These are phyloP conservation scores for Elysia crispata DNA, from an alignment of 2,888 invertebrate genomes.

Conservation along the genomic window DNA sequence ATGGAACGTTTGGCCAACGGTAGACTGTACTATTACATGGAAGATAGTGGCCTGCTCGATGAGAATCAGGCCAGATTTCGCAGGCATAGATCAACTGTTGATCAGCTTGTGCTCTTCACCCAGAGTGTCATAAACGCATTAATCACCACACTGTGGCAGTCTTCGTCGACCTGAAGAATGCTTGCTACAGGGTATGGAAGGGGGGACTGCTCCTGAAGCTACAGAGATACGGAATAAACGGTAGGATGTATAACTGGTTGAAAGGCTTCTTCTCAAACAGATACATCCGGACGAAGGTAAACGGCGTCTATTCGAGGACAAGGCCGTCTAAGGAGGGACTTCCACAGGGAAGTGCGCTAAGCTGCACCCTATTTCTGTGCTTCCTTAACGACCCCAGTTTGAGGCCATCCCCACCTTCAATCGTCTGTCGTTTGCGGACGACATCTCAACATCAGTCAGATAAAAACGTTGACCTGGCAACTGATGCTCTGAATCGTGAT, in stretches of 20 bases:
- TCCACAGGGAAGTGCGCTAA: too few species aligned
- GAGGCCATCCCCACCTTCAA: too few species aligned
- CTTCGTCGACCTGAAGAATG: constrained; percentile 32
- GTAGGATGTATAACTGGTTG: background rate
- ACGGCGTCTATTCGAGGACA: background rate
- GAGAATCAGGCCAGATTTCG: constrained; percentile 23
- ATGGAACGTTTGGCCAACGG: constrained; percentile 23
- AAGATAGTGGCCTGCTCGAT: background rate
- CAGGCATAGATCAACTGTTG: constrained; percentile 2
- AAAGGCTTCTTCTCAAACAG: constrained; percentile 11
- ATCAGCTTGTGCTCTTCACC: constrained; percentile 13
- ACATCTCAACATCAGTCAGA: too few species aligned
- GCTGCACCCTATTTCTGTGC: too few species aligned
- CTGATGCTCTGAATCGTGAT: too few species aligned
- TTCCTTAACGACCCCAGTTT: too few species aligned
- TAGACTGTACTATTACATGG: constrained; percentile 14
- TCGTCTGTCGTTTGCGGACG: too few species aligned
- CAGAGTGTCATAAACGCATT: constrained; percentile 13
- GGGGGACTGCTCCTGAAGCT: background rate
- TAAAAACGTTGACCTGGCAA: too few species aligned
- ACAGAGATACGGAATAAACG: background rate
- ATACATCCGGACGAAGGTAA: background rate
- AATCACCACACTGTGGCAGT: constrained; percentile 20
- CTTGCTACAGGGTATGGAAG: constrained; percentile 37
- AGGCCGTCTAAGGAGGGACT: too few species aligned